Conservation (phyloP, 2,797 vertebrate genomes). For the Otus scops region DNA sequence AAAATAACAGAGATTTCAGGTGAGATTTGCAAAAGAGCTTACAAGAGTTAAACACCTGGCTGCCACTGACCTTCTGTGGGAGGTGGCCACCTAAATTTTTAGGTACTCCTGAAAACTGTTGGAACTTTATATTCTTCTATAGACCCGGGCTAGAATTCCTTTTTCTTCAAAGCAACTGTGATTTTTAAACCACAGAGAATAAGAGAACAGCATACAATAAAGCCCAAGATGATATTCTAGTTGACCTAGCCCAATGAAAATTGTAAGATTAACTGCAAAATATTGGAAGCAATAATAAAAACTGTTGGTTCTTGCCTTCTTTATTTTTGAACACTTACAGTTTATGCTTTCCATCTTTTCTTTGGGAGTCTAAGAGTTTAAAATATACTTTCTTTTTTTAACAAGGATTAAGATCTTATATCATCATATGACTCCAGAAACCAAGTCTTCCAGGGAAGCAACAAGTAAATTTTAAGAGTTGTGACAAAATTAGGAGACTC, state of each 20-base stretch:
- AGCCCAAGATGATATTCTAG: background rate
- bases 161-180: background rate
- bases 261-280: background rate
- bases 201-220: background rate
- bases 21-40: background rate
- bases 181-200: background rate
- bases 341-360: background rate
- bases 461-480: background rate
- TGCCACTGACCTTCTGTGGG: background rate
- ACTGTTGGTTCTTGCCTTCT: background rate
- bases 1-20: background rate
- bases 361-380: background rate
- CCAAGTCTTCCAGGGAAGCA: background rate
- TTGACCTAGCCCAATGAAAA: background rate
- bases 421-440: background rate
- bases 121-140: background rate
- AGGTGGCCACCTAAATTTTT: background rate
- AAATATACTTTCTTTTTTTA: background rate
- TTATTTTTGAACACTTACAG: background rate
- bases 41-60: background rate
- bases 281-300: background rate
- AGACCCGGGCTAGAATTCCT: background rate
- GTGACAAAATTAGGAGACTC: background rate
- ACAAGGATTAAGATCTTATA: background rate
- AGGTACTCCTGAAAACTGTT: background rate